Conservation (phyloP, 2,888 invertebrate species). For the Hedya salicella region DNA sequence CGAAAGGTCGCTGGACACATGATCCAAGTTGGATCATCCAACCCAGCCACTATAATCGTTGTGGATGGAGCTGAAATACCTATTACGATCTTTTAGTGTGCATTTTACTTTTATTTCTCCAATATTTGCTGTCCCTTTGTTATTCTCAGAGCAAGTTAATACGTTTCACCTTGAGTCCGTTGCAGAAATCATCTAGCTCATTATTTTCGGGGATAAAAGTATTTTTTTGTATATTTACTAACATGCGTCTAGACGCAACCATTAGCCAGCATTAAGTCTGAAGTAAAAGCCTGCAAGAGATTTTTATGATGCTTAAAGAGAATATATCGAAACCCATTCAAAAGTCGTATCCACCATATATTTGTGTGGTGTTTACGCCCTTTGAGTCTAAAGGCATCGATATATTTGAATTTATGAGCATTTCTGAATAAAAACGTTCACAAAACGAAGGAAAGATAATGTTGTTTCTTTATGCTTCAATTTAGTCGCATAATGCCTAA, state of each 20-base stretch:
- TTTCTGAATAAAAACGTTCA: neutral
- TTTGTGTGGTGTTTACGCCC: too few species aligned
- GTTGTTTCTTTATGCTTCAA: neutral
- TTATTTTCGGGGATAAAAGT: slow-evolving; percentile 18
- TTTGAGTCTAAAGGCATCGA: too few species aligned
- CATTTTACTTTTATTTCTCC: too few species aligned
- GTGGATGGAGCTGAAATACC: too few species aligned
- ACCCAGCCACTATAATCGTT: too few species aligned
- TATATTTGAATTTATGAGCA: neutral
- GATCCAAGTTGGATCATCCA: too few species aligned
- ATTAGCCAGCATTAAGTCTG: neutral
- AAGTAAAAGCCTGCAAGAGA: neutral
- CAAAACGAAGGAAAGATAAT: neutral
- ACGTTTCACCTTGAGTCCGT: neutral
- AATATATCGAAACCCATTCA: neutral
- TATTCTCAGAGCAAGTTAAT: neutral
- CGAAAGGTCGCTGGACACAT: too few species aligned
- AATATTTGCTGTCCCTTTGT: slow-evolving; percentile 1
- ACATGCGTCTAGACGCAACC: slow-evolving; percentile 16
- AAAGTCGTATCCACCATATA: too few species aligned
- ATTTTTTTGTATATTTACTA: neutral
- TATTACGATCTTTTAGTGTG: too few species aligned
- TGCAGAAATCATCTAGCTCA: neutral
- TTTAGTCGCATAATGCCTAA: neutral
- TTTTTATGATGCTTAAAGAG: neutral